Percentiles rank a stretch among this genome's conserved stretches.
phyloP scores from a whole-genome alignment of 1,140 invertebrate species.

The Atta colombica region DNA sequence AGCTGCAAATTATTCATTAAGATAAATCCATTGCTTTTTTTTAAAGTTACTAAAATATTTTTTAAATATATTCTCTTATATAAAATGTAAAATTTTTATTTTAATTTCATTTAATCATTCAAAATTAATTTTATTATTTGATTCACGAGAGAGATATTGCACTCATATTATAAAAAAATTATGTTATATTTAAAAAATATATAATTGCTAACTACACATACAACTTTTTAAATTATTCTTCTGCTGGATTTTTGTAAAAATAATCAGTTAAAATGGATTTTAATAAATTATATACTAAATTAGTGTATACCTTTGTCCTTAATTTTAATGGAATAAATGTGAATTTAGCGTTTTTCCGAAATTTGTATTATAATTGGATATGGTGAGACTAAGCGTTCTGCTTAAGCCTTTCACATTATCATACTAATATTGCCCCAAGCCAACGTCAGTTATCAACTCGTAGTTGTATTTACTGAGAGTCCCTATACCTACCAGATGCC shows the following conservation, averaged over 20 bases:
- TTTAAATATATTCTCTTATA: not conserved
- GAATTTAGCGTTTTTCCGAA: constrained; percentile 8
- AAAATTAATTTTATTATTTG: not conserved
- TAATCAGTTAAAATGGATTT: not conserved
- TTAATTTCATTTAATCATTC: not conserved
- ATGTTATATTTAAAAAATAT: not conserved
- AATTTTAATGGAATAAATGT: constrained; percentile 25
- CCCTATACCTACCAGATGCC: constrained; percentile 23
- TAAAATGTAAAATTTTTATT: not conserved
- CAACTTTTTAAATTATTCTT: not conserved
- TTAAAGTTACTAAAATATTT: not conserved
- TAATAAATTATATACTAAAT: not conserved
- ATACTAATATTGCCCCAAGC: constrained; percentile 48
- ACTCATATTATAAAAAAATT: not conserved
- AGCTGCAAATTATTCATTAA: constrained; percentile 25
- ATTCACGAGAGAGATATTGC: too few species aligned
- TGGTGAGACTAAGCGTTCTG: not conserved
- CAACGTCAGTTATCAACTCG: constrained; percentile 41
- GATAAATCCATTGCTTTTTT: not conserved
- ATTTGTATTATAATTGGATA: constrained; percentile 39
- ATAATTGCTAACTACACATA: too few species aligned
- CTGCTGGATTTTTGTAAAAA: not conserved
- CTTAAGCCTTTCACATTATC: constrained; percentile 42
- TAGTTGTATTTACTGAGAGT: constrained; percentile 45
- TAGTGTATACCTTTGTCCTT: not conserved